Conservation (phyloP, 1,140 invertebrate genomes). For the Lucilia sericata region DNA sequence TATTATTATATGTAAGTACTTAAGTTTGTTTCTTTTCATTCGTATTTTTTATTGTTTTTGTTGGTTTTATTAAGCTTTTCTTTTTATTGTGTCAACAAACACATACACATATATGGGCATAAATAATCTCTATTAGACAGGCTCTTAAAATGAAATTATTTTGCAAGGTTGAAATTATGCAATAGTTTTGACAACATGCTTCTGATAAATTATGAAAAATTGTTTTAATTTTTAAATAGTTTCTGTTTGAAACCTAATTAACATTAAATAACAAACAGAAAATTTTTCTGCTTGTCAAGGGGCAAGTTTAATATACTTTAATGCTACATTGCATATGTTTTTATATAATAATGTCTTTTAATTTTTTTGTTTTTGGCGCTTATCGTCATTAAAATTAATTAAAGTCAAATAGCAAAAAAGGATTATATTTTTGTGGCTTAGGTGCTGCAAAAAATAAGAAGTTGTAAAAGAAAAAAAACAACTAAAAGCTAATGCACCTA, state of each 20-base stretch:
- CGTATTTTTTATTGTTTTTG: not conserved
- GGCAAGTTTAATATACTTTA: not conserved
- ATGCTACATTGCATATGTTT: not conserved
- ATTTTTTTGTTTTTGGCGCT: constrained; percentile 51
- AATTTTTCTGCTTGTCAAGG: no score
- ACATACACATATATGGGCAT: constrained; percentile 3
- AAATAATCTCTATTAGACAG: not conserved
- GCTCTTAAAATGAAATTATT: no score
- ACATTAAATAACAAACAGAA: no score
- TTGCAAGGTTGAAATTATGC: no score
- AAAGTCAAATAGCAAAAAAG: constrained; percentile 60
- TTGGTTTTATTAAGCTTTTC: constrained; percentile 24
- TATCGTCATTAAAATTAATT: constrained; percentile 67
- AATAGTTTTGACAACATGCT: no score
- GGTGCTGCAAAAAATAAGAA: not conserved
- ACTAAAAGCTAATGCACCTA: not conserved
- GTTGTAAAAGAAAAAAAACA: not conserved
- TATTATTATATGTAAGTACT: constrained; percentile 1
- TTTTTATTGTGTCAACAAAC: constrained; percentile 29
- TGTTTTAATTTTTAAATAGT: no score
- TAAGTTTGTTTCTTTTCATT: constrained; percentile 2
- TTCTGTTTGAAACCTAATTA: no score
- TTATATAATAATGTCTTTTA: constrained; percentile 26
- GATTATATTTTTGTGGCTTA: constrained; percentile 33
- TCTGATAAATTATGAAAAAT: no score